Conservation (phyloP, 2,797 vertebrate genomes). For the Premnoplex brunnescens region DNA sequence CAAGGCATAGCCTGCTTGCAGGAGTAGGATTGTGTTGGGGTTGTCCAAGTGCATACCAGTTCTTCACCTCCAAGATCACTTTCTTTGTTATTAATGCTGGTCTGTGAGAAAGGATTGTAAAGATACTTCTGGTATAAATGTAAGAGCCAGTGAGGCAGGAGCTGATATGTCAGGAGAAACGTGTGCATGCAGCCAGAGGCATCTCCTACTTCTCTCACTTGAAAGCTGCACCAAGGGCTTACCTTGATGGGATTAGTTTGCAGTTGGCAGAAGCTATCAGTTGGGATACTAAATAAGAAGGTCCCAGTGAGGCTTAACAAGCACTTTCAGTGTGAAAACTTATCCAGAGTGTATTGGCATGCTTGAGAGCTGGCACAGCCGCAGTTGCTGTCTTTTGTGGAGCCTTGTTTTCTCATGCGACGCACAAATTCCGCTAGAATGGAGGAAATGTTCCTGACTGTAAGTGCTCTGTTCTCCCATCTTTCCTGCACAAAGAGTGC, state of each 20-base stretch:
- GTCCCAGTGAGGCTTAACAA: neutral
- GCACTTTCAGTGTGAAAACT: neutral
- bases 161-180: neutral
- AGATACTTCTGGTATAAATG: neutral
- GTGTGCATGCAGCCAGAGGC: neutral
- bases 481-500: neutral
- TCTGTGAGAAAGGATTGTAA: neutral
- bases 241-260: neutral
- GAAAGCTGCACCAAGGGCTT: neutral
- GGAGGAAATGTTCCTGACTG: neutral
- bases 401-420: accelerated
- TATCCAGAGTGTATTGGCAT: neutral
- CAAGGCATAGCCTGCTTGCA: neutral
- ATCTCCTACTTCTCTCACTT: neutral
- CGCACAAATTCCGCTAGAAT: neutral
- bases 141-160: neutral
- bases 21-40: neutral
- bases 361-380: neutral
- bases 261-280: neutral
- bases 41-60: neutral
- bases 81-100: neutral
- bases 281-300: neutral
- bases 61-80: neutral
- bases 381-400: neutral
- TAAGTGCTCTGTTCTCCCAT: neutral